Conservation (phyloP, 2,888 invertebrate genomes). For the Drosophila maculinotata region DNA sequence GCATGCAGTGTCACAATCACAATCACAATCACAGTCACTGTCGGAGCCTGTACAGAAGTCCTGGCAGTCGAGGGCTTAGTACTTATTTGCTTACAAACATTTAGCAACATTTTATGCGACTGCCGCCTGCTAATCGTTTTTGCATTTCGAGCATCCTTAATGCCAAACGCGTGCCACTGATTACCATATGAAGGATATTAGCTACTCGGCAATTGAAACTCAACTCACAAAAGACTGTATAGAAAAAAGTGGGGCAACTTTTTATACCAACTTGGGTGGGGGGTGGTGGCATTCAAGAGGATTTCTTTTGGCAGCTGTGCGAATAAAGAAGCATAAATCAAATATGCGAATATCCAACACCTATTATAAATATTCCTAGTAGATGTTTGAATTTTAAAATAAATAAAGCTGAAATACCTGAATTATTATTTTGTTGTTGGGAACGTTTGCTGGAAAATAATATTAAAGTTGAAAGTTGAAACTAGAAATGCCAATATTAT, state of each 20-base stretch:
- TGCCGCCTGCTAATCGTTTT: constrained; percentile 67
- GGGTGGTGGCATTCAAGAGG: no score
- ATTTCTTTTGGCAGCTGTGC: background rate
- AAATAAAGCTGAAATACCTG: no score
- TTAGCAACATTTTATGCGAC: constrained; percentile 68
- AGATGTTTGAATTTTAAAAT: no score
- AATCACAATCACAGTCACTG: constrained; percentile 9
- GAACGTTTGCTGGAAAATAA: no score
- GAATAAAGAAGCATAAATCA: background rate
- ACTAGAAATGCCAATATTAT: no score
- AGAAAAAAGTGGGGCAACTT: constrained; percentile 7
- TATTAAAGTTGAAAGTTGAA: no score
- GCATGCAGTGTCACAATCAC: constrained; percentile 51
- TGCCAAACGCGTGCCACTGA: constrained; percentile 76
- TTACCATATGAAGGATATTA: constrained; percentile 70
- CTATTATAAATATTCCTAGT: no score
- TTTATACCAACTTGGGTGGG: background rate
- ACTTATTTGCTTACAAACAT: constrained; percentile 74
- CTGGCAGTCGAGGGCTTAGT: constrained; percentile 24
- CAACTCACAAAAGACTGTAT: background rate
- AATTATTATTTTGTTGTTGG: no score
- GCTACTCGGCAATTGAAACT: constrained; percentile 7
- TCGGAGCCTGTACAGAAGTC: constrained; percentile 4
- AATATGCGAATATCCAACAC: no score
- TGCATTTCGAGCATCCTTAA: constrained; percentile 72